Conservation (phyloP, 2,113 vertebrate genomes). For the Illadopsis cleaveri region DNA sequence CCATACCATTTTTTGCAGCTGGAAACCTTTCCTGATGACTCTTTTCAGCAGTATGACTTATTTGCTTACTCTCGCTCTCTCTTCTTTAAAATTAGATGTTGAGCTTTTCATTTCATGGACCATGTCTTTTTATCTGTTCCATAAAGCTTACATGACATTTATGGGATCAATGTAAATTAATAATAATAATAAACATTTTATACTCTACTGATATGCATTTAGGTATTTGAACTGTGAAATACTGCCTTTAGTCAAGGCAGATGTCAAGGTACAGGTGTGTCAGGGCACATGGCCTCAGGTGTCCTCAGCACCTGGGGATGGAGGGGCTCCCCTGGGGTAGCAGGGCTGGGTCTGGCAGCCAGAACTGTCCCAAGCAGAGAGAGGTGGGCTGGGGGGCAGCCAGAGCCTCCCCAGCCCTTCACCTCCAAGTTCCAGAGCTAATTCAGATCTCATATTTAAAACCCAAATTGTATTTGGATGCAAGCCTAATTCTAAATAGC, state of each 20-base stretch:
- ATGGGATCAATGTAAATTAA: constrained; percentile 28
- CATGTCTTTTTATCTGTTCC: constrained; percentile 43
- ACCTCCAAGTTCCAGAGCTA: background rate
- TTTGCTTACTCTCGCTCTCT: background rate
- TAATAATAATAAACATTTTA: constrained; percentile 52
- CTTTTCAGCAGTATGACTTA: background rate
- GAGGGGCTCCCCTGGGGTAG: background rate
- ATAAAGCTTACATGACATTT: constrained; percentile 44
- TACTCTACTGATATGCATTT: background rate
- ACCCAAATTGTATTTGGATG: background rate
- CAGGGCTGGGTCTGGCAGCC: accelerated
- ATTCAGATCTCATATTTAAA: background rate
- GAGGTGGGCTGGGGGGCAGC: accelerated
- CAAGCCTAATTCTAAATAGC: background rate
- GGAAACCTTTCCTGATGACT: background rate
- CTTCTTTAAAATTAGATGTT: constrained; percentile 11
- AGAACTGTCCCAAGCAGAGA: background rate
- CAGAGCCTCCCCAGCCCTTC: background rate
- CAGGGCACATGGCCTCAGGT: accelerated
- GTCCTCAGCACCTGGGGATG: background rate
- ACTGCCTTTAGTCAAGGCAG: background rate
- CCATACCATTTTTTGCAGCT: background rate
- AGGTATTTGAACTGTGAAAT: background rate
- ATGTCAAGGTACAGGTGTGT: background rate
- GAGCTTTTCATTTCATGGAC: constrained; percentile 49